A percentile compares a stretch with the other conserved stretches of the same genome.
Evolutionary conservation across 2,797 vertebrate species (phyloP).

Genomic region (Gila robusta): DNA sequence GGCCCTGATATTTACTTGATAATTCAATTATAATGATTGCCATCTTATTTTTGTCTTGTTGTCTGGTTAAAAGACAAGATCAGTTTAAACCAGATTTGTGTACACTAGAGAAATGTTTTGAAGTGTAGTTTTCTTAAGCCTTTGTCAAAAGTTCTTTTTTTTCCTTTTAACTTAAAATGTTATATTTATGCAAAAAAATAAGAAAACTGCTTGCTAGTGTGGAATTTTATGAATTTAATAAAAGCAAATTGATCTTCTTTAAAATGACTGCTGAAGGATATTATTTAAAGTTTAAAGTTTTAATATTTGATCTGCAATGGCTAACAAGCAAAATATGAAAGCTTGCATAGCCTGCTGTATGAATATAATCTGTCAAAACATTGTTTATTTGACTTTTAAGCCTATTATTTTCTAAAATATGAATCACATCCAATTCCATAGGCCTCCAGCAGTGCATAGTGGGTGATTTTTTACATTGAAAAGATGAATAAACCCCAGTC

Average conservation of each 20-base stretch:
- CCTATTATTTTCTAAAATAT: conserved; percentile 21
- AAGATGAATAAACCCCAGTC: conserved; percentile 33
- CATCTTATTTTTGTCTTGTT: neutral
- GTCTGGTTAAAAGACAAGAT: neutral
- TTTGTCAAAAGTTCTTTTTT: too few species aligned
- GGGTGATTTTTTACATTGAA: conserved; percentile 28
- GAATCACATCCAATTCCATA: neutral
- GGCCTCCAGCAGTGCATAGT: conserved; percentile 21
- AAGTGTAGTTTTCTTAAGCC: too few species aligned
- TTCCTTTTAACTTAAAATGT: neutral
- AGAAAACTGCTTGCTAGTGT: neutral
- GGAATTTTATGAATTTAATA: neutral
- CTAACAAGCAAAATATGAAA: neutral
- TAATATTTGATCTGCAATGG: neutral
- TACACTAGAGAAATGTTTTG: neutral
- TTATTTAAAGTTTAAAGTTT: neutral
- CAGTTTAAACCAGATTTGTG: neutral
- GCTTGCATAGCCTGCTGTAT: neutral
- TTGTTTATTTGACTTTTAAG: conserved; percentile 11
- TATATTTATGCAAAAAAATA: neutral
- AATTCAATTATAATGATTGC: neutral
- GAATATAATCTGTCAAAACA: conserved; percentile 5
- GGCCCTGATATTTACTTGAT: conserved; percentile 2
- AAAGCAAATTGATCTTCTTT: neutral
- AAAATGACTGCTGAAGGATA: neutral